Base-by-base conservation (phyloP, 2,888 invertebrate genomes). In the Agonopterix heracliana region DNA sequence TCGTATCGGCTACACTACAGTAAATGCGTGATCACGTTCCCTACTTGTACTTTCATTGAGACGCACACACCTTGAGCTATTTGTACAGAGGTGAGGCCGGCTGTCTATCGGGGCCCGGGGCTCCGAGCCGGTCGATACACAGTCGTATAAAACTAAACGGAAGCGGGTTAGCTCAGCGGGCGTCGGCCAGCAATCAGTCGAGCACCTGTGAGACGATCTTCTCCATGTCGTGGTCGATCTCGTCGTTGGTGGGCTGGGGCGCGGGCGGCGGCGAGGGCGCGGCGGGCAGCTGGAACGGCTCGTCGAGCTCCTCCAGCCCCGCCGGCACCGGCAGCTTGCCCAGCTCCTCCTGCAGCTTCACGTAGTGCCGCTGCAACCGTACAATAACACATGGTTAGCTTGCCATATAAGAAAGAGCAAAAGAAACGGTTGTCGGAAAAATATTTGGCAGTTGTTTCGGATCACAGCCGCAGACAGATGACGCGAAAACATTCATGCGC, bases 271-370 rank as follows among this genome's bases (percentile, higher is more conserved):
- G 47, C 41, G 57, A 46, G 41, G 55, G 56, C 46, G 80, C 74
- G 47, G 79, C 74, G 10, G 85, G 87, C 68, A 84, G 71, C 70
- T 65, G 67, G 80, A 87, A 84, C 11, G 90, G 92, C 69, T 91
- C 92, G 65, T 91, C 92, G 63, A 94, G 78, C 65, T 94, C 94
- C 75, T 93, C 93, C 45, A 94, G 80, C 10, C 94, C 94, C 43
- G 91, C 87, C 5, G 97, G 96, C 35, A 94, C 92, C 66, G 93
- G 92, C 74, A 98, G 89, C 84, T 95, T 96, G 55, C 92, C 91
- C 61, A 98, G 88, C 82, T 97, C 96, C 77, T 97, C 96, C 64
- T 95, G 93, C 56, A 98, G 86, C 71, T 95, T 93, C 60, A 93
- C 92, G 78, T 94, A 95, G 77, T 96, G 95, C 50, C 95, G 92